Base-by-base conservation (phyloP, 2,113 vertebrate genomes). In the Aphelocoma coerulescens region DNA sequence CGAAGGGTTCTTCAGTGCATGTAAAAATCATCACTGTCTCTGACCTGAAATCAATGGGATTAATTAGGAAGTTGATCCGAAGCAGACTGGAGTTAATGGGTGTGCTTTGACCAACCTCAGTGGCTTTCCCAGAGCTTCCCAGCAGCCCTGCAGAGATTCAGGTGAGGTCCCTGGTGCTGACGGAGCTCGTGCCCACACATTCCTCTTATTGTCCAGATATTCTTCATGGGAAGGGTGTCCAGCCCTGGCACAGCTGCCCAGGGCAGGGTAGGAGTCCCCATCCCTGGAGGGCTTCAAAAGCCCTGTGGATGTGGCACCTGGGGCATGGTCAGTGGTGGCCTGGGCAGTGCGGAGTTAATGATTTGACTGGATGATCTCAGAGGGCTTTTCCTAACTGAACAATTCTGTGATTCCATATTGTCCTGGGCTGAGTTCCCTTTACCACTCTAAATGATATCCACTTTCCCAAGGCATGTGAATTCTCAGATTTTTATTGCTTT, bases 171-270 rank as follows among this genome's bases (percentile, higher is more conserved):
- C 16, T 8, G 17, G 18, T 32, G 81, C 13, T 5, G 35, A 6
- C 13, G 39, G 74, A 59, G 26, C 43, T 18, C 0, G 6, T 23
- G 17, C 23, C 72, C 68, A 17, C 8, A 2, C 10, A 0, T 14
- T n/a, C 16, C 71, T 41, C 2, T 2, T 5, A 1, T 3, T 16
- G 14, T 3, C 46, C 28, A 1, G 18, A 2, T 15, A 1, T 6
- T 54, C 39, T 5, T 7, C 44, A 16, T 9, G 11, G 33, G 3
- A 13, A 76, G 20, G 5, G 8, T 68, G 48, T 10, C 22, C 33
- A 67, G 59, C 37, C 37, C 51, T 46, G 44, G 43, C 17, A 58
- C 5, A 16, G 23, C 24, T 78, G 58, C 65, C 54, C 67, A 33
- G 48, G 22, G 30, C 41, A 35, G 21, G 5, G 26, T 12, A 7